A percentile compares a stretch with the other conserved stretches of the same genome.
These are phyloP conservation scores for Myrmecophaga tridactyla DNA, from an alignment of 2,113 vertebrate genomes.

Conservation along the genomic window DNA sequence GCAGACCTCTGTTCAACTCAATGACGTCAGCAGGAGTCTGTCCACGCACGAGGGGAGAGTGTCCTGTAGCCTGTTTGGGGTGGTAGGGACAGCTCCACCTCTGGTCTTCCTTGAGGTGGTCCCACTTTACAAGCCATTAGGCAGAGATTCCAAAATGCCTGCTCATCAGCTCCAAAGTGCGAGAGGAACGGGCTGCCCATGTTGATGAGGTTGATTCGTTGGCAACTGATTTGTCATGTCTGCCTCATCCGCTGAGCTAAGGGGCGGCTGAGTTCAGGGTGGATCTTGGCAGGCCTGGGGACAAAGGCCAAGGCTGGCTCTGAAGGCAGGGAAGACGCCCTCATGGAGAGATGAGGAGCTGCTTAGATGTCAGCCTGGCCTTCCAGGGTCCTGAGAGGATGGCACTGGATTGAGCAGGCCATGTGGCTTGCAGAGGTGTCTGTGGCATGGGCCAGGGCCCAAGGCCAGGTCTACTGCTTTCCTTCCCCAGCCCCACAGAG, in stretches of 20 bases:
- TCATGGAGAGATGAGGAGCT: neutral
- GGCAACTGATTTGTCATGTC: neutral
- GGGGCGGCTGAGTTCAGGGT: no score
- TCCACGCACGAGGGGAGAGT: neutral
- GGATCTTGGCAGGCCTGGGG: no score
- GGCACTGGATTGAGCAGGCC: neutral
- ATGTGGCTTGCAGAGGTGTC: neutral
- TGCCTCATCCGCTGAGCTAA: neutral
- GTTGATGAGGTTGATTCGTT: neutral
- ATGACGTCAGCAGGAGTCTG: neutral
- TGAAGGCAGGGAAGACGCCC: no score
- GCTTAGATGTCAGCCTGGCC: neutral
- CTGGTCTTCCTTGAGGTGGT: neutral
- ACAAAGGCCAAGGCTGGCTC: no score
- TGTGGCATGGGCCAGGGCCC: neutral
- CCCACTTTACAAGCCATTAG: neutral
- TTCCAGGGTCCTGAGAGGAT: neutral
- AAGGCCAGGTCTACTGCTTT: neutral
- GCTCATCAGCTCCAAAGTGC: neutral
- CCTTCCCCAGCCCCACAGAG: neutral
- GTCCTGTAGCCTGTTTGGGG: neutral
- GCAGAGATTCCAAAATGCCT: neutral
- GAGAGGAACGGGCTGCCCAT: neutral
- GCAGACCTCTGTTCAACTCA: neutral
- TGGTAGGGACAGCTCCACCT: neutral